Base-by-base conservation (phyloP, 2,888 invertebrate species). In the Campoplex nolae region DNA sequence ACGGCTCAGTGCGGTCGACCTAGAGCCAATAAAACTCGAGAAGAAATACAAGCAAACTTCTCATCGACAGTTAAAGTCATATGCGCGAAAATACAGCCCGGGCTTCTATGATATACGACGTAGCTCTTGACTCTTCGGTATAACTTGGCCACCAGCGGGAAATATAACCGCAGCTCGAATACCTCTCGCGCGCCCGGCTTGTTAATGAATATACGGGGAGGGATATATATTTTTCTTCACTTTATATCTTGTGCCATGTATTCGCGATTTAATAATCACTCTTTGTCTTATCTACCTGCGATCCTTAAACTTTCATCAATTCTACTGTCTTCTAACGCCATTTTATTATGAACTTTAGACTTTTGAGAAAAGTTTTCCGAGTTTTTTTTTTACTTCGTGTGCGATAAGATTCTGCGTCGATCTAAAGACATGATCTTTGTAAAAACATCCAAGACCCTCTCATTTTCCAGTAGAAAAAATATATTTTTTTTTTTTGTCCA, bases 51-150 rank as follows among this genome's bases (percentile, higher is more conserved):
- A 91, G 90, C 92, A 90, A 92, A 91, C 90, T 92, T 88, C 91
- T 89, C 92, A 92, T 93, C 93, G 92, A 93, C 92, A 92, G 92
- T 93, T 93, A 93, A 93, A 93, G 93, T 93, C 93, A 92, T 93
- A 92, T 91, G 93, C 92, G 92, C 92, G 92, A 93, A 93, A 93
- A 93, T 93, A 93, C 90, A 91, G 87, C 91, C 91, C 83, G 88
- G 90, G 90, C 90, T 90, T 91, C 90, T 91, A 92, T 93, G 92
- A 93, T 92, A 92, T 93, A 93, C 92, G 93, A 92, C 91, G 87
- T 90, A 81, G 86, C 85, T 86, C 88, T 85, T 87, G 85, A 79
- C 86, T 82, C 85, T 76, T 67, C 71, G 70, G 82, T 76, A 84
- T 84, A 89, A 88, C 88, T 81, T 82, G 85, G 79, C 85, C 82